Conservation (phyloP, 2,113 vertebrate species). For the Alosa alosa region DNA sequence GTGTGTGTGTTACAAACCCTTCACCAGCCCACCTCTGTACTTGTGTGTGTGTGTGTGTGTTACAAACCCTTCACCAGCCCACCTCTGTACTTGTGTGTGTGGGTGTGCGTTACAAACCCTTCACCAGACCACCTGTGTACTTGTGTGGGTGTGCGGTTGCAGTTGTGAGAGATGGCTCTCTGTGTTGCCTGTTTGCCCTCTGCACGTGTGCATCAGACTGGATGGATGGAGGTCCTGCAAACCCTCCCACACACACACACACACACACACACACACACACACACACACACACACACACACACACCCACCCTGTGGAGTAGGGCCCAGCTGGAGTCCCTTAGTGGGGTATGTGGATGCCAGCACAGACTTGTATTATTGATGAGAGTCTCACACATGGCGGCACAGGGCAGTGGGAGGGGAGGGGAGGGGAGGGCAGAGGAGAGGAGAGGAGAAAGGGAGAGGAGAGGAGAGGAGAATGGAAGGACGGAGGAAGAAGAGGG, state of each 20-base stretch:
- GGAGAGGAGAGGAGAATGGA: background rate
- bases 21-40: no score
- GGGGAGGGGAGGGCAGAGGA: background rate
- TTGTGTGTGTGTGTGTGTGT: no score
- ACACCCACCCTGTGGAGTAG: background rate
- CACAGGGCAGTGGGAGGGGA: conserved; percentile 18
- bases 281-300: conserved; percentile 23
- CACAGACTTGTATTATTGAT: conserved; percentile 43
- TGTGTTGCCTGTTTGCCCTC: background rate
- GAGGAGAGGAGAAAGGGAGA: background rate
- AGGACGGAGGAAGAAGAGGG: background rate
- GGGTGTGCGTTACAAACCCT: background rate
- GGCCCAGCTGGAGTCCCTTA: conserved; percentile 16
- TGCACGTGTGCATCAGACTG: background rate
- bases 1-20: no score
- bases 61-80: no score
- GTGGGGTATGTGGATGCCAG: conserved; percentile 37
- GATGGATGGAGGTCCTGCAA: background rate
- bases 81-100: no score
- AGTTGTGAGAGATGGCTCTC: background rate
- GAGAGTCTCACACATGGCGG: conserved; percentile 20
- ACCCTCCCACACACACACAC: background rate
- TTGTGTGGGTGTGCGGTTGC: background rate
- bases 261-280: conserved; percentile 9
- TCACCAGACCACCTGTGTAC: background rate